Evolutionary conservation across 2,797 vertebrate genomes (phyloP), one percentile per base, ranked within the genome.

Genomic region (Characodon lateralis): DNA sequence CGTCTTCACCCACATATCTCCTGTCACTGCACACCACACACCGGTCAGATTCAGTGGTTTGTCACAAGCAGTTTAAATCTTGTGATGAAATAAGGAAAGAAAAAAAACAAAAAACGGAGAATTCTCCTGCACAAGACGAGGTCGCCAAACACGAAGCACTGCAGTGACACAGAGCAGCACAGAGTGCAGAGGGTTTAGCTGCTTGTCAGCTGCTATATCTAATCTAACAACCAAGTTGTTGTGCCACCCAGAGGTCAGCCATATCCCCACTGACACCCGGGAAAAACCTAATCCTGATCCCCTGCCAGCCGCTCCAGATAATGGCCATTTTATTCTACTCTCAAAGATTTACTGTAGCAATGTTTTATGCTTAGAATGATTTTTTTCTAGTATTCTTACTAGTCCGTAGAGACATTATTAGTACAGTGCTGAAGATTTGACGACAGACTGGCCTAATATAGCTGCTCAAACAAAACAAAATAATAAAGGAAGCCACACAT

Each of bases 121-220:
- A 22, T 80, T 77, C 1, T 74, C 82, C 74, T 26, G 58, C 80
- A 76, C 48, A 80, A 58, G 74, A 81, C 78, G n/a, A 79, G 87
- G 73, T 78, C 9, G 24, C 71, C 31, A 70, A 41, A 77, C 69
- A 77, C 81, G 26, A 43, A 55, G 84, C 78, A 63, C 83, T 77
- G 88, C 87, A 83, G 87, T 6, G 81, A 79, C 61, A 63, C 71
- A 69, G 78, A 73, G 76, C 41, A 22, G 73, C 71, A 20, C 71
- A 24, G 85, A 66, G 74, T 74, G 79, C 61, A 83, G 76, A 85
- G 93, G 92, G 91, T 93, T 93, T 89, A 92, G 87, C 90, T 74
- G 87, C 78, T 75, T 56, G 88, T 90, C 91, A 91, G 91, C 88
- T 91, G 87, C 84, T 88, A 28, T 59, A 86, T 90, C 86, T 90